Base-by-base conservation (phyloP, 2,888 invertebrate species). In the Orthosia gracilis region DNA sequence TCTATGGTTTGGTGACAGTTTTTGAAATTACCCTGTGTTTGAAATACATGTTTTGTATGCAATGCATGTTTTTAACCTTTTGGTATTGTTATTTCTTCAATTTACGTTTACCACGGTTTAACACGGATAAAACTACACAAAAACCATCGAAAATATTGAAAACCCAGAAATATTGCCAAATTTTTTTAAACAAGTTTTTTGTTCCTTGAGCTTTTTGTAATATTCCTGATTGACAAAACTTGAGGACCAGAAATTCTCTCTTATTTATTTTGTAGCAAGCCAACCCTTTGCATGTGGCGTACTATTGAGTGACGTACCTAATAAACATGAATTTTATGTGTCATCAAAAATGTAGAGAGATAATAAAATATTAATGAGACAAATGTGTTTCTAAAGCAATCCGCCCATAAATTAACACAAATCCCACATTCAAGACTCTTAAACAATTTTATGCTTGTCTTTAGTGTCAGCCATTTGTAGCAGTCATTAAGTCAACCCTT, bases 291-390 rank as follows among this genome's bases (percentile, higher is more conserved):
- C 31, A 50, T 57, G 45, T 47, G 18, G 21, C 17, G 47, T 11
- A 23, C 31, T 40, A 52, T 77, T 58, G 23, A 54, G n/a, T 45
- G 5, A 21, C 9, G 21, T 31, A 21, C 9, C 18, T 31, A 45
- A 21, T 31, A 81, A 81, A 75, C 52, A 54, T 18, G 21, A 49
- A 9, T 75, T 76, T 76, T n/a, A 63, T 45, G 47, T 21, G 23
- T 62, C 31, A 80, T 75, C 13, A 75, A 81, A 81, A 81, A 3
- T 55, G 4, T 31, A 47, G 31, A 76, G 66, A 62, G 21, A 76
- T 52, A 76, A 2, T 76, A 65, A 77, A 77, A 77, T 65, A 65
- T 76, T 61, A 75, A 82, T 80, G 55, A 75, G 49, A 23, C 64
- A 76, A 61, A 54, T 66, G 26, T 45, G n/a, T 62, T 62, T 23